A percentile compares a stretch with the other conserved stretches of the same genome.
phyloP scores from a whole-genome alignment of 2,113 vertebrate genomes.

The Scatophagus argus region DNA sequence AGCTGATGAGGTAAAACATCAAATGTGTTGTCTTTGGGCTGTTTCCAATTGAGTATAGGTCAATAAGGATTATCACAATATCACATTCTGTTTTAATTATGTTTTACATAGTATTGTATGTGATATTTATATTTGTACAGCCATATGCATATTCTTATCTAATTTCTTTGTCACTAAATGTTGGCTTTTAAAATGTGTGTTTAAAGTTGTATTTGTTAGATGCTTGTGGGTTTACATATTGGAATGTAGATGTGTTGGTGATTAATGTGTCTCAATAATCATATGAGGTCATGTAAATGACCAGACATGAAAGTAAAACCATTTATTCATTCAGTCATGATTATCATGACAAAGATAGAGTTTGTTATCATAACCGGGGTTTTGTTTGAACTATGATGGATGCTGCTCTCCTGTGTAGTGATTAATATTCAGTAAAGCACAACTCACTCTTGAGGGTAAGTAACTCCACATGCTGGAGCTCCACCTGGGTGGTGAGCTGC shows the following conservation, averaged over 20 bases:
- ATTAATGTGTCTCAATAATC: background rate
- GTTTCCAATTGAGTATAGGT: too few species aligned
- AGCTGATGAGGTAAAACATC: too few species aligned
- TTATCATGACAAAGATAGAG: background rate
- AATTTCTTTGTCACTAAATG: background rate
- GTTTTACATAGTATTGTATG: too few species aligned
- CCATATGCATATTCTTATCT: background rate
- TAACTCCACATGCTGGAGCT: conserved; percentile 71
- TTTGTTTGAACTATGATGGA: background rate
- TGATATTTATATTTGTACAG: background rate
- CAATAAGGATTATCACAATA: too few species aligned
- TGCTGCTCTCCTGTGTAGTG: background rate
- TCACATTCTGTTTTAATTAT: too few species aligned
- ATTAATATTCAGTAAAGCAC: background rate
- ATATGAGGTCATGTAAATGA: background rate
- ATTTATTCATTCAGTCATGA: background rate
- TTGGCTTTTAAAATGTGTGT: background rate
- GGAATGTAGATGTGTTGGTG: background rate
- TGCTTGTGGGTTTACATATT: too few species aligned
- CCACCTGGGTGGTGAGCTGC: conserved; percentile 80
- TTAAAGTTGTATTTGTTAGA: background rate
- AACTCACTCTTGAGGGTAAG: conserved; percentile 83
- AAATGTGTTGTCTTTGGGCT: too few species aligned
- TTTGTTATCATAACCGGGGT: background rate
- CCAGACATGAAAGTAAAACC: background rate